Conservation (phyloP, 2,888 invertebrate genomes). For the Norana najaformis region DNA sequence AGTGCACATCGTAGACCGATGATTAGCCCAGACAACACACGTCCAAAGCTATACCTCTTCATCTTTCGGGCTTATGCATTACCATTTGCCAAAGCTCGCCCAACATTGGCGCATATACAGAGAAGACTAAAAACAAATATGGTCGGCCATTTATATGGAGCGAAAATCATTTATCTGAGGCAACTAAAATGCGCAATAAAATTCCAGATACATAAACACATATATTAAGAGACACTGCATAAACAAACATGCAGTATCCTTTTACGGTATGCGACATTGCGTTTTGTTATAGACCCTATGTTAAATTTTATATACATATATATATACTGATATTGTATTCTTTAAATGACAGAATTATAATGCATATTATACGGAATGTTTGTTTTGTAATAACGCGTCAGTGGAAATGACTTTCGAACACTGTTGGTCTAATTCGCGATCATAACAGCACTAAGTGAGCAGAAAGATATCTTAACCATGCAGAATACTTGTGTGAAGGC, state of each 20-base stretch:
- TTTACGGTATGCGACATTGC: too few species aligned
- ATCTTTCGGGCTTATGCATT: too few species aligned
- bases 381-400: not conserved
- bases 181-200: not conserved
- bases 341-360: not conserved
- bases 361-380: not conserved
- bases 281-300: not conserved
- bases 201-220: not conserved
- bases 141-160: too few species aligned
- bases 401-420: slow-evolving; percentile 6
- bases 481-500: not conserved
- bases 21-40: too few species aligned
- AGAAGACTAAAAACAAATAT: too few species aligned
- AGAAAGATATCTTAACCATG: not conserved
- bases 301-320: too few species aligned
- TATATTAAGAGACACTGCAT: not conserved
- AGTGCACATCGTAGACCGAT: too few species aligned
- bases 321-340: not conserved
- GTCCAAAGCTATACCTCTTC: too few species aligned
- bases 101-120: too few species aligned
- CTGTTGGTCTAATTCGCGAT: not conserved
- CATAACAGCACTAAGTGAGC: not conserved
- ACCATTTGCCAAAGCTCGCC: too few species aligned
- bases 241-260: not conserved
- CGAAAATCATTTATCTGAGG: not conserved